Evolutionary conservation across 2,113 vertebrate species (phyloP).

Genomic region (Marmota flaviventris): DNA sequence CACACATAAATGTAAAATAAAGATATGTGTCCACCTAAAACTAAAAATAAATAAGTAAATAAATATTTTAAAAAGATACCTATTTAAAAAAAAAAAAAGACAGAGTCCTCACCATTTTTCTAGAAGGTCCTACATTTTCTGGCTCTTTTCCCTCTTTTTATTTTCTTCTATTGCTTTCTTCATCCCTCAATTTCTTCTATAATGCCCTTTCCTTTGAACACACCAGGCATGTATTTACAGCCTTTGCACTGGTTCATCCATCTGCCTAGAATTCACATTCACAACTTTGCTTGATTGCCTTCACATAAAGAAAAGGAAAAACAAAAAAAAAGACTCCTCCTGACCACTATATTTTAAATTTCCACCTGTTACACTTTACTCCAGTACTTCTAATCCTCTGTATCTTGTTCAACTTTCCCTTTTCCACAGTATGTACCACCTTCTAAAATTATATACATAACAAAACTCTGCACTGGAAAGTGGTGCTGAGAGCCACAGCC

Average conservation of each 20-base stretch:
- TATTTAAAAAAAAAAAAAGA: not conserved
- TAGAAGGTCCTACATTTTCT: accelerated
- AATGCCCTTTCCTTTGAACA: not conserved
- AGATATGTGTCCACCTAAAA: too few relatives aligned
- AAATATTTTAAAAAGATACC: too few relatives aligned
- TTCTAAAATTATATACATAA: not conserved
- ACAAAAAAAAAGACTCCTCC: not conserved
- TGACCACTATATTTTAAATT: not conserved
- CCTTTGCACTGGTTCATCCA: not conserved
- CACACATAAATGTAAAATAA: too few relatives aligned
- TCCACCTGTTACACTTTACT: not conserved
- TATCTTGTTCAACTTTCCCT: not conserved
- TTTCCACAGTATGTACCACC: not conserved
- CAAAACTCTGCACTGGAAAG: not conserved
- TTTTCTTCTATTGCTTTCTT: not conserved
- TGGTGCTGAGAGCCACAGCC: too few relatives aligned
- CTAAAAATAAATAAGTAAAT: too few relatives aligned
- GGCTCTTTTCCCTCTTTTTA: too few relatives aligned
- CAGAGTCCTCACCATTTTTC: not conserved
- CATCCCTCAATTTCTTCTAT: not conserved
- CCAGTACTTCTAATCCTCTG: not conserved
- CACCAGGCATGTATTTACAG: not conserved
- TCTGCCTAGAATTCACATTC: not conserved
- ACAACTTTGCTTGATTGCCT: not conserved
- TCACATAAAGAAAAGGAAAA: not conserved